Base-by-base conservation (phyloP, 2,888 invertebrate species). In the Microctonus hyperodae region DNA sequence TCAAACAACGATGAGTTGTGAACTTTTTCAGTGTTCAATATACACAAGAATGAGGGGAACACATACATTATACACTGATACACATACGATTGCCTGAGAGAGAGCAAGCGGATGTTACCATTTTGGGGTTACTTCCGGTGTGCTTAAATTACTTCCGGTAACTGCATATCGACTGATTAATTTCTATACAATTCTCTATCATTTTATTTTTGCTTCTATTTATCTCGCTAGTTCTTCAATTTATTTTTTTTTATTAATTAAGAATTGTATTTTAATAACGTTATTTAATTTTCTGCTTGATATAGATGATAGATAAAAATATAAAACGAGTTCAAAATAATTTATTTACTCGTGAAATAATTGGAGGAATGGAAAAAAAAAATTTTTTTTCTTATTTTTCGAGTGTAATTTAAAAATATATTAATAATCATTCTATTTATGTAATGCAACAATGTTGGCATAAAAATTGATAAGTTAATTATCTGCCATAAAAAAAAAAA, bases 71-170 rank as follows among this genome's bases (percentile, higher is more conserved):
- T 51, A 33, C 33, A 44, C 16, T 44, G 16, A 44, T 16, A 44
- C 16, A 35, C 10, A 35, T 10, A n/a, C 3, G 22, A 44, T 37
- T 22, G 51, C 31, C 40, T 35, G 40, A 33, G 53, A 35, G 37
- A 13, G 31, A 55, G 40, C 25, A 57, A 59, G 25, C 65, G 65
- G 65, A 65, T 59, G 72, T 73, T 74, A 70, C 74, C 74, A 74
- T 74, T 74, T 73, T 69, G 69, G 73, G 74, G 68, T 69, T 51
- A 73, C 70, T 73, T 74, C 74, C 73, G 74, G 65, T 56, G 67
- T 56, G 59, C 55, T 71, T 70, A 68, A 74, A 73, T 70, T 68
- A 72, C 73, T 72, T 74, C 74, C 73, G 71, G 72, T 72, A 53
- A 25, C 25, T 53, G 7, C 44, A 44, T 44, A 44, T 16, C 44